Evolutionary conservation across 2,113 vertebrate species (phyloP), one percentile per base, ranked within the genome.

Genomic region (Lagenorhynchus albirostris): DNA sequence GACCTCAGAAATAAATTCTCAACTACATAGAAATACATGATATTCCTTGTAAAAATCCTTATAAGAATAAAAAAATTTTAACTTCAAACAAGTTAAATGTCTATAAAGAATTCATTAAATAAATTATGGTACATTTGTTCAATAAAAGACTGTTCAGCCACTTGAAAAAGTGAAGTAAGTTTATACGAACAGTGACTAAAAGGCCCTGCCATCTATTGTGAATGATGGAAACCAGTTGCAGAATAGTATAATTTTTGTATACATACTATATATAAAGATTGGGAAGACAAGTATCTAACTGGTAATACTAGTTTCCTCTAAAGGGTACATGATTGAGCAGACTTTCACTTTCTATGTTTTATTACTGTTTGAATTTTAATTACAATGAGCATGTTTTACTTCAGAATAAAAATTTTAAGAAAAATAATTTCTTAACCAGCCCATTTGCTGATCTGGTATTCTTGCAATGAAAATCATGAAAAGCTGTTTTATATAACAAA

Each of bases 391-490:
- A 70, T 14, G 12, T 74, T 62, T 74, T 55, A 68, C 47, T 55
- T 90, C 58, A 84, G 7, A 83, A 93, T 67, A 83, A 74, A 94
- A 63, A 62, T 29, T 33, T 76, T 62, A 96, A 93, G 68, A 85
- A 91, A 89, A 79, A 63, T 63, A n/a, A 80, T 67, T 95, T 76
- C 47, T 93, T 91, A 88, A 74, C 2, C 36, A 94, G 8, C 68
- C 21, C 29, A 73, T 60, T 60, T 29, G 23, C 17, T 79, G 41
- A 67, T 87, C 68, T 63, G 2, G 10, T 58, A 9, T 18, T 63
- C 55, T 65, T 10, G 3, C 44, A 85, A 60, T 44, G 25, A 95
- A 96, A 91, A 65, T 77, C 47, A 96, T 74, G 44, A 44, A 50
- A 82, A 31, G n/a, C 36, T 71, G 10, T 25, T 63, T 79, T 83